Evolutionary conservation across 2,888 invertebrate species (phyloP).

Genomic region (Fragum fragum): DNA sequence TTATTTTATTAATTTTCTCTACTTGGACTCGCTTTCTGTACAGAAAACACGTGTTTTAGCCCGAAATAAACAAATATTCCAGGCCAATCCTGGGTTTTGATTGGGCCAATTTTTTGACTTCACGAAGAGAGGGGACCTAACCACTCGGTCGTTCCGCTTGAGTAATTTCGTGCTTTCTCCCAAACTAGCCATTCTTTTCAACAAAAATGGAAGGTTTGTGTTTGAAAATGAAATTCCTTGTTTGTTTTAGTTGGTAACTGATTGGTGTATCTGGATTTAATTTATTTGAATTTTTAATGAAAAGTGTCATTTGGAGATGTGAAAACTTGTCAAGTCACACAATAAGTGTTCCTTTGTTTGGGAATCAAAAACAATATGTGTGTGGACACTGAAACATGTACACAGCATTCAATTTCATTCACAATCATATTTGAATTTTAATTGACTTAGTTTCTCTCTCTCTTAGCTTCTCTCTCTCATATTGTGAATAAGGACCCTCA

Average conservation of each 20-base stretch:
- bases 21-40: constrained; percentile 2
- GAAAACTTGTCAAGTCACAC: constrained; percentile 14
- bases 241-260: neutral
- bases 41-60: constrained; percentile 63
- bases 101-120: constrained; percentile 58
- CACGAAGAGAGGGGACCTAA: constrained; percentile 44
- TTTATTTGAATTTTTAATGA: constrained; percentile 17
- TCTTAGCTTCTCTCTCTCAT: too few species aligned
- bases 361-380: neutral
- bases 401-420: too few species aligned
- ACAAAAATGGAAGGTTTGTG: constrained; percentile 15
- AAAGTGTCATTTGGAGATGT: neutral
- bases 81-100: constrained; percentile 52
- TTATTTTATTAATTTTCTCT: neutral
- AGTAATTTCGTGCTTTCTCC: constrained; percentile 24
- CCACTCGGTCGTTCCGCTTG: constrained; percentile 48
- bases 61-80: constrained; percentile 67
- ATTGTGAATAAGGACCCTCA: too few species aligned
- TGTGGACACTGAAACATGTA: too few species aligned
- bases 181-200: neutral
- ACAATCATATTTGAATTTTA: too few species aligned
- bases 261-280: neutral
- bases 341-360: constrained; percentile 8
- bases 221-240: neutral
- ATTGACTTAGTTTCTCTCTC: too few species aligned